Percentiles rank a stretch among this genome's conserved stretches.
Evolutionary conservation across 2,113 vertebrate genomes (phyloP).

Genomic region (Hystrix cristata): DNA sequence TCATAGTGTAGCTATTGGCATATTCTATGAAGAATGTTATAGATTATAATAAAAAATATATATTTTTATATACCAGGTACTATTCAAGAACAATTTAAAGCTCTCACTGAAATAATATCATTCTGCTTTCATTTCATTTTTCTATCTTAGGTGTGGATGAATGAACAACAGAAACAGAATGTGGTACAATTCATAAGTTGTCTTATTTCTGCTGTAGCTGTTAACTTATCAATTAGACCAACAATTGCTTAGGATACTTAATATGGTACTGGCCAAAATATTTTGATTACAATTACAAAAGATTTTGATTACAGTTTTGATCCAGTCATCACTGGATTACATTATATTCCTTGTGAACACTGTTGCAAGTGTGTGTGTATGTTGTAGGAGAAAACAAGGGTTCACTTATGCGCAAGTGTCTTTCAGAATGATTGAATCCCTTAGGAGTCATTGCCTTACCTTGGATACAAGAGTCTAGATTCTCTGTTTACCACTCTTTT

Average conservation of each 20-base stretch:
- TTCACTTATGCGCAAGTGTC: not conserved
- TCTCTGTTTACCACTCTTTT: not conserved
- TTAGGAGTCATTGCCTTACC: not conserved
- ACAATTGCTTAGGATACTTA: not conserved
- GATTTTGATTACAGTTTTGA: not conserved
- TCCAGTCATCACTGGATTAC: not conserved
- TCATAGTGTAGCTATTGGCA: not conserved
- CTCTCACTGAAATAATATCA: not conserved
- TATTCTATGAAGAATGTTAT: not conserved
- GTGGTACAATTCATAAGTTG: not conserved
- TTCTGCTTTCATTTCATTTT: not conserved
- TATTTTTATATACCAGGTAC: not conserved
- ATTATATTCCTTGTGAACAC: not conserved
- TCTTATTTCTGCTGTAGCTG: not conserved
- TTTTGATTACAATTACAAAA: too few species aligned
- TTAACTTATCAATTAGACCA: not conserved
- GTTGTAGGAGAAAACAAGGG: not conserved
- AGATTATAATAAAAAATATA: not conserved
- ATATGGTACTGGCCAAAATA: not conserved
- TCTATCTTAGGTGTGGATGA: not conserved
- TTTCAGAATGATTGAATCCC: not conserved
- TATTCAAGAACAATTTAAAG: not conserved
- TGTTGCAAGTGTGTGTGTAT: not conserved
- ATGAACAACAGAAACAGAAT: not conserved
- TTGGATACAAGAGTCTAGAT: not conserved